Conservation (phyloP, 2,888 invertebrate genomes). For the Stegophylla sp. region DNA sequence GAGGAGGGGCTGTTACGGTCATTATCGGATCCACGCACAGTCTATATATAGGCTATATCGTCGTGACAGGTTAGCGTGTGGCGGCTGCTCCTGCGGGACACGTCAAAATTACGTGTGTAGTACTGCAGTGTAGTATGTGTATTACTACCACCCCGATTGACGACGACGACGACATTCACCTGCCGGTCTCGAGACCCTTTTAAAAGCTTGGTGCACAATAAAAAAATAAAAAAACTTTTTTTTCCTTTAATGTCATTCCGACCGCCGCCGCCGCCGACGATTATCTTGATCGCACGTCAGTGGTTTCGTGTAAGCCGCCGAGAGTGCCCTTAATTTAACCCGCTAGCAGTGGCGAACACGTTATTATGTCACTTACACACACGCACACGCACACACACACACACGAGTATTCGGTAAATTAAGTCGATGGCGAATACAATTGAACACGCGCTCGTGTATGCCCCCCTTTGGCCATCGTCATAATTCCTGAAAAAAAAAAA, state of each 20-base stretch:
- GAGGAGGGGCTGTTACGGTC: slow-evolving; percentile 24
- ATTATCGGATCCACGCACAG: slow-evolving; percentile 41
- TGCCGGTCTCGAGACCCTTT: slow-evolving; percentile 41
- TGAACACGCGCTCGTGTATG: not conserved
- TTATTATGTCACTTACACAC: slow-evolving; percentile 41
- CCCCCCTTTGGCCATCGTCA: not conserved
- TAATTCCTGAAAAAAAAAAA: slow-evolving; percentile 13
- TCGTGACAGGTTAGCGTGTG: slow-evolving; percentile 53
- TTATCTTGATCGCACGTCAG: slow-evolving; percentile 58
- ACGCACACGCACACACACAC: not conserved
- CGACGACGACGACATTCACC: slow-evolving; percentile 19
- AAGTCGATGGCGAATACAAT: not conserved
- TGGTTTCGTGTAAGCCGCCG: slow-evolving; percentile 30
- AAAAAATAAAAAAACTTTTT: slow-evolving; percentile 28
- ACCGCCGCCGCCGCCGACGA: slow-evolving; percentile 18
- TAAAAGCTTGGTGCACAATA: slow-evolving; percentile 39
- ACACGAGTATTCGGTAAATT: no score
- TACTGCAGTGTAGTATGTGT: no score
- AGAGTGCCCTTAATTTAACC: slow-evolving; percentile 51
- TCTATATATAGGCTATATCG: not conserved
- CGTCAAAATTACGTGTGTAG: slow-evolving; percentile 17
- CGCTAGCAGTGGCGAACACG: not conserved
- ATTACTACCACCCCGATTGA: not conserved
- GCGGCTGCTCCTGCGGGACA: slow-evolving; percentile 26
- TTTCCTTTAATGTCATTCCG: slow-evolving; percentile 43